Conservation (phyloP, 2,888 invertebrate species). For the Spisula subtruncata region DNA sequence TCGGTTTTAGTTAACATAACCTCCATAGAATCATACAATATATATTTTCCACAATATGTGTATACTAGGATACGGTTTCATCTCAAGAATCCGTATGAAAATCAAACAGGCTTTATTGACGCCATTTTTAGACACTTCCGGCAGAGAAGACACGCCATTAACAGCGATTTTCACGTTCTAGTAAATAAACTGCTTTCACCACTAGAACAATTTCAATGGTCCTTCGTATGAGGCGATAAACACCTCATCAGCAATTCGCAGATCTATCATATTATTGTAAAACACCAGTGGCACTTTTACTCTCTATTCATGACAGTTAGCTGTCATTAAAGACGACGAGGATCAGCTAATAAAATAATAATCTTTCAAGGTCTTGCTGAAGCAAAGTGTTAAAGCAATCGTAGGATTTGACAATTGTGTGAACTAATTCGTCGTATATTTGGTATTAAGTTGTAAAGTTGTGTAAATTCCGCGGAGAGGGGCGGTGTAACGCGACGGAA, state of each 20-base stretch:
- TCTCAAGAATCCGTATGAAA: neutral
- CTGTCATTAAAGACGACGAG: constrained; percentile 49
- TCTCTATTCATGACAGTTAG: constrained; percentile 61
- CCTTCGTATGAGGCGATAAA: neutral
- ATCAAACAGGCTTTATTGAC: neutral
- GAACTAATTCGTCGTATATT: constrained; percentile 56
- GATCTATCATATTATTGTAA: neutral
- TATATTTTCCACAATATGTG: too few relatives aligned
- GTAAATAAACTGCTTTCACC: neutral
- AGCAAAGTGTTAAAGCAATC: constrained; percentile 32
- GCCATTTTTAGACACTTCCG: constrained; percentile 12
- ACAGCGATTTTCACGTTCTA: constrained; percentile 1
- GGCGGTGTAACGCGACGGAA: constrained; percentile 37
- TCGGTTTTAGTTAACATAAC: neutral
- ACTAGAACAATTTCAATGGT: neutral
- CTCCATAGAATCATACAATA: neutral
- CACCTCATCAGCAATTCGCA: neutral
- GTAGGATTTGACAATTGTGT: constrained; percentile 46
- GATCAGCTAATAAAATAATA: constrained; percentile 52
- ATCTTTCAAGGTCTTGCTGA: constrained; percentile 44
- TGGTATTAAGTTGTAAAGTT: constrained; percentile 50
- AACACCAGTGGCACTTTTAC: constrained; percentile 63
- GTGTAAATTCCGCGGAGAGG: constrained; percentile 45
- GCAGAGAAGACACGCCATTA: neutral
- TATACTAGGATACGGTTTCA: neutral